Percentiles rank a stretch among this genome's conserved stretches.
phyloP scores from a whole-genome alignment of 2,113 vertebrate genomes.

The Poecile atricapillus region DNA sequence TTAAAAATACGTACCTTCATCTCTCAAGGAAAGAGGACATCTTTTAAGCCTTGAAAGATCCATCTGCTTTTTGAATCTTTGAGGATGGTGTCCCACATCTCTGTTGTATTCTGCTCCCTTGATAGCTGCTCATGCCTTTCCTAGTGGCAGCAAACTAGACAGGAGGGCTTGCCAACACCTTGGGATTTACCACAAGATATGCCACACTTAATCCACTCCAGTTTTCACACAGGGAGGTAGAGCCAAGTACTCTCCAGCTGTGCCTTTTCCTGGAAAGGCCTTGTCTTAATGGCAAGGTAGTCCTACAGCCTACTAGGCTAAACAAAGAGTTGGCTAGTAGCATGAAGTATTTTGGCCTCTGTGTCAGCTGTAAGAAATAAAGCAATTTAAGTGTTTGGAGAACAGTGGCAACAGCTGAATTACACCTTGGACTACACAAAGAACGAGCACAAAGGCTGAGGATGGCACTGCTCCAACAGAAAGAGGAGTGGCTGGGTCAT shows the following conservation, averaged over 20 bases:
- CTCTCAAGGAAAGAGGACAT: neutral
- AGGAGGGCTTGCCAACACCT: neutral
- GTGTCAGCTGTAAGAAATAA: neutral
- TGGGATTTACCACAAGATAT: neutral
- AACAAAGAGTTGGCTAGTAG: neutral
- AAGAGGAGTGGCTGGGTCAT: neutral
- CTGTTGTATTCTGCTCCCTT: neutral
- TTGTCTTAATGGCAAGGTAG: neutral
- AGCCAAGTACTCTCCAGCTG: neutral
- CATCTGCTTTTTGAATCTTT: neutral
- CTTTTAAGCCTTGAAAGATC: neutral
- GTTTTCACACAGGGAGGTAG: neutral
- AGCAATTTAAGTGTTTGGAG: neutral
- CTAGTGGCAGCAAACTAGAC: neutral
- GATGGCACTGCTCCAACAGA: neutral
- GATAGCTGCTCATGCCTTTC: neutral
- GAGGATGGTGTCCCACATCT: neutral
- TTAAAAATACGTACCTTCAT: neutral
- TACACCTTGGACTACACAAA: neutral
- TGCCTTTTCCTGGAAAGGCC: neutral
- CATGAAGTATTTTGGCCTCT: neutral
- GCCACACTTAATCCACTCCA: rapidly evolving
- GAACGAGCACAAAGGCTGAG: neutral
- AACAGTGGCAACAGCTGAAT: neutral
- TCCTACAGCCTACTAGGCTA: neutral